Evolutionary conservation across 2,888 invertebrate genomes (phyloP).

Genomic region (Polia nebulosa): DNA sequence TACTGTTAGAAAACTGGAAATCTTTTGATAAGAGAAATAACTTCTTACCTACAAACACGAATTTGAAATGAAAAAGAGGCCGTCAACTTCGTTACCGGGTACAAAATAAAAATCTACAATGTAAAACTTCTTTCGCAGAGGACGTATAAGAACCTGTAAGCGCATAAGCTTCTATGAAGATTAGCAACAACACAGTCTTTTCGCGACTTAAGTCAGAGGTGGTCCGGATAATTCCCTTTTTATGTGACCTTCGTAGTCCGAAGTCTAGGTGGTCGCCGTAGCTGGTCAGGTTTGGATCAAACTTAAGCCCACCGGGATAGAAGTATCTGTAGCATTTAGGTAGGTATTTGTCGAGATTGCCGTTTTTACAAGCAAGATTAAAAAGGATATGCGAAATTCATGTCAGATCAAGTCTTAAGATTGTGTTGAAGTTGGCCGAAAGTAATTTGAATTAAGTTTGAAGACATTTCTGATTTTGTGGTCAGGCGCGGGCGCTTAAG

Average conservation of each 20-base stretch:
- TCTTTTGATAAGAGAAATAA: not conserved
- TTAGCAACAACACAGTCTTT: conserved; percentile 36
- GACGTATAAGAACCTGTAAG: not conserved
- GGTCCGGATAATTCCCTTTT: conserved; percentile 72
- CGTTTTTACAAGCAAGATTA: conserved; percentile 62
- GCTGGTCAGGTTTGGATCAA: conserved; percentile 64
- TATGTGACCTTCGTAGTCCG: conserved; percentile 65
- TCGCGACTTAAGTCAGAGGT: conserved; percentile 56
- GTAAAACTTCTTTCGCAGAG: not conserved
- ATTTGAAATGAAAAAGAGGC: not conserved
- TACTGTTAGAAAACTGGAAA: conserved; percentile 1
- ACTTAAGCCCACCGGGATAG: conserved; percentile 67
- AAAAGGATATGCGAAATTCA: conserved; percentile 47
- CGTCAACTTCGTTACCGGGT: not conserved
- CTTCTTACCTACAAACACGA: not conserved
- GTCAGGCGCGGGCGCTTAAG: not conserved
- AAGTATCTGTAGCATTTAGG: conserved; percentile 71
- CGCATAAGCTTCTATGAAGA: conserved; percentile 12
- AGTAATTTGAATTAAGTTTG: conserved; percentile 49
- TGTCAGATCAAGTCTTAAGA: conserved; percentile 51
- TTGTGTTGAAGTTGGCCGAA: conserved; percentile 45
- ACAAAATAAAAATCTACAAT: not conserved
- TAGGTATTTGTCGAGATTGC: conserved; percentile 62
- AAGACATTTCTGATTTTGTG: conserved; percentile 25
- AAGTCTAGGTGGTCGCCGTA: conserved; percentile 66